A percentile compares a stretch with the other conserved stretches of the same genome.
Evolutionary conservation across 2,113 vertebrate species (phyloP).

Genomic region (Xiphias gladius): DNA sequence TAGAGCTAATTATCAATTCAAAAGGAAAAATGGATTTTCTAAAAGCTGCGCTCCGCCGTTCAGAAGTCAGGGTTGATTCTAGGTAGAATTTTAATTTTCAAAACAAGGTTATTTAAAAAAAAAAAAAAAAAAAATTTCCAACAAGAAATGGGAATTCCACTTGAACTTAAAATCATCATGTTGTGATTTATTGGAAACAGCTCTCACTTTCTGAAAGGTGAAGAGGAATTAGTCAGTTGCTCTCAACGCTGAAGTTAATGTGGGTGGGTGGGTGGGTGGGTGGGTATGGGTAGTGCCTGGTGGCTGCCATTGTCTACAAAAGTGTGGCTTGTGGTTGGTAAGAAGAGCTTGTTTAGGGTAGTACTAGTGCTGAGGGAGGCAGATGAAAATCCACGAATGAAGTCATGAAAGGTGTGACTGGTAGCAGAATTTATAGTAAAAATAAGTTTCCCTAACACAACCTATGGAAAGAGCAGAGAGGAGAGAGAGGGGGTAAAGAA

Average conservation of each 20-base stretch:
- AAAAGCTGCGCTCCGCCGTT: background rate
- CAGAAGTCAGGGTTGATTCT: background rate
- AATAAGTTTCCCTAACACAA: background rate
- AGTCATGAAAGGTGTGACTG: background rate
- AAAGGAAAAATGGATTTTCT: background rate
- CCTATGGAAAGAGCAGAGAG: background rate
- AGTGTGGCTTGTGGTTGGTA: no score
- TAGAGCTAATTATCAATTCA: background rate
- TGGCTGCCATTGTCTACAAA: no score
- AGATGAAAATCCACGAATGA: conserved; percentile 23
- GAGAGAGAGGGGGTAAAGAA: background rate
- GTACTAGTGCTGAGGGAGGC: conserved; percentile 9
- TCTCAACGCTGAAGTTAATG: background rate
- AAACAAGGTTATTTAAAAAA: no score
- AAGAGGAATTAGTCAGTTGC: conserved; percentile 50
- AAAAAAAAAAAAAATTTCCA: no score
- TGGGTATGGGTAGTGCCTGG: no score
- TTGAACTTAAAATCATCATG: conserved; percentile 1
- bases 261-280: background rate
- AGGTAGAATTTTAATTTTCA: background rate
- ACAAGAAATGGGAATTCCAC: conserved; percentile 30
- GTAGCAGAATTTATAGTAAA: background rate
- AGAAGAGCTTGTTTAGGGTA: background rate
- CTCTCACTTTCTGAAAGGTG: conserved; percentile 40
- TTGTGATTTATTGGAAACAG: conserved; percentile 75